Base-by-base conservation (phyloP, 2,113 vertebrate genomes). In the Odontophorus gujanensis region DNA sequence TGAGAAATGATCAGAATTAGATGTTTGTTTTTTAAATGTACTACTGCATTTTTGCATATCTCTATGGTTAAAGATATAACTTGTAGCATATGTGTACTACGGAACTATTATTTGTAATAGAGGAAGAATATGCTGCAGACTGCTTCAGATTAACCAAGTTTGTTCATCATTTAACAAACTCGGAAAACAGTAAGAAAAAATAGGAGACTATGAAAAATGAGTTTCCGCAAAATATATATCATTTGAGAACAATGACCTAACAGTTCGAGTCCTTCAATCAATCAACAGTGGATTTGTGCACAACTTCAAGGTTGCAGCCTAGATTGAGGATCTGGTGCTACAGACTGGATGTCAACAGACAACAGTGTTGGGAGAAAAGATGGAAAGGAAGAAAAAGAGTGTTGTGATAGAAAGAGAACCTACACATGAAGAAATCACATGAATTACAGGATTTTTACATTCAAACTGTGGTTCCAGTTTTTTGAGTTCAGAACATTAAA, bases 261-360 rank as follows among this genome's bases (percentile, higher is more conserved):
- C 21, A 67, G 42, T 58, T 28, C 17, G 74, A 75, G 43, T 5
- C 19, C 42, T 63, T 75, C 74, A 12, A 55, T 34, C n/a, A 62
- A 19, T 65, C 51, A 67, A 36, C 9, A 71, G 6, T 36, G 40
- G 2, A 7, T 63, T 67, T 45, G 22, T 67, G 51, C 38, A 45
- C n/a, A 75, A 63, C 7, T 3, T 68, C 0, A 0, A 75, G 6
- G 9, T 67, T 42, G 66, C 43, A 92, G 20, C 3, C 7, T 40
- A 53, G 50, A 69, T 9, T 53, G 51, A 76, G 53, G 28, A 30
- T 36, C 13, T 62, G 72, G 17, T 65, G 8, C 11, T 42, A 47
- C 2, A 66, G 22, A 6, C n/a, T 67, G n/a, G 13, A 13, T 47
- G 30, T 78, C n/a, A 69, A 80, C 15, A 45, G 5, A n/a, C 4